Evolutionary conservation across 2,888 invertebrate species (phyloP).

Genomic region (Parnassius smintheus): DNA sequence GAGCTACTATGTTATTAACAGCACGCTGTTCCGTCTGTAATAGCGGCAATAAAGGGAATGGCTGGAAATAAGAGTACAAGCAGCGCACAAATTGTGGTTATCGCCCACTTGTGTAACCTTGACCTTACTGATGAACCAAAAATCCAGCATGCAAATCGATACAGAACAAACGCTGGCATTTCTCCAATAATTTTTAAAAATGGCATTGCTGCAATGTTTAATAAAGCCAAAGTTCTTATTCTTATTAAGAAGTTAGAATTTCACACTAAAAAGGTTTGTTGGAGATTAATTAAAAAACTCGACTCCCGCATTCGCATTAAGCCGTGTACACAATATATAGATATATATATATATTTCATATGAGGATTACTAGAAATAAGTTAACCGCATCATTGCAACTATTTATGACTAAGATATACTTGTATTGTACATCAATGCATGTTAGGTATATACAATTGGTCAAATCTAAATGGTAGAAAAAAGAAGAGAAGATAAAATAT

Average conservation of each 20-base stretch:
- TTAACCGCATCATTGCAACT: not conserved
- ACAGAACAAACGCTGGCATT: slow-evolving; percentile 60
- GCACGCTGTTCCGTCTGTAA: not conserved
- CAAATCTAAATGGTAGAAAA: too few relatives aligned
- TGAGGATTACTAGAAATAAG: slow-evolving; percentile 9
- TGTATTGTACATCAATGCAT: too few relatives aligned
- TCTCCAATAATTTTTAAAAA: slow-evolving; percentile 71
- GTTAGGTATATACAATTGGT: too few relatives aligned
- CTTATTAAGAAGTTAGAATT: too few relatives aligned
- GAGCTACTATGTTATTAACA: not conserved
- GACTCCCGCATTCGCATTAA: slow-evolving; percentile 34
- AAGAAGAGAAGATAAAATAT: too few relatives aligned
- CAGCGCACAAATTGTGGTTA: slow-evolving; percentile 24
- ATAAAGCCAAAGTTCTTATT: slow-evolving; percentile 54
- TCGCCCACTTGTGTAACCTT: slow-evolving; percentile 51
- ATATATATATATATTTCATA: slow-evolving; percentile 29
- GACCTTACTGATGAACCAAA: slow-evolving; percentile 58
- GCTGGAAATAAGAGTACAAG: not conserved
- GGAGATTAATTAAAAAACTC: slow-evolving; percentile 40
- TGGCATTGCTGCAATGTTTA: slow-evolving; percentile 62
- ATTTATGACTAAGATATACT: not conserved
- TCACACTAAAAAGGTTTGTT: slow-evolving; percentile 37
- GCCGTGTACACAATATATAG: slow-evolving; percentile 27
- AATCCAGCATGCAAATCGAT: slow-evolving; percentile 53
- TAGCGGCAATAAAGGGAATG: not conserved